phyloP scores from a whole-genome alignment of 2,113 vertebrate genomes.

The Sinosuthora webbiana region DNA sequence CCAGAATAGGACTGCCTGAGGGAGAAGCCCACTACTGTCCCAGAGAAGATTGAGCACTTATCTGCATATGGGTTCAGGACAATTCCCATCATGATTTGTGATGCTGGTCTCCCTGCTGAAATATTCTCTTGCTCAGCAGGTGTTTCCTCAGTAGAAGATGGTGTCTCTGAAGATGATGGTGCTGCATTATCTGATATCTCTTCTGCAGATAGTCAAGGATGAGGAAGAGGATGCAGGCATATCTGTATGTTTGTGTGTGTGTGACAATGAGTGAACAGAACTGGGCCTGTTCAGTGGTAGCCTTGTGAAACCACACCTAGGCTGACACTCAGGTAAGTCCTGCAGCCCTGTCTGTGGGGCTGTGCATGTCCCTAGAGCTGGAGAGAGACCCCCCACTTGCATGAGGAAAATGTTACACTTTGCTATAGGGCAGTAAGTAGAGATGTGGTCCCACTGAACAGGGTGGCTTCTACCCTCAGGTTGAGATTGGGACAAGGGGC shows the following conservation, averaged over 20 bases:
- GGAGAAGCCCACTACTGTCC: neutral
- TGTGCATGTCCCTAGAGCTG: neutral
- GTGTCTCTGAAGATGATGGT: neutral
- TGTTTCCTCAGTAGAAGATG: neutral
- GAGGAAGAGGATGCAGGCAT: neutral
- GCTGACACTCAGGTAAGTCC: neutral
- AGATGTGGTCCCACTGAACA: neutral
- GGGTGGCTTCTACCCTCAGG: neutral
- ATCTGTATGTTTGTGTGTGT: fast-evolving
- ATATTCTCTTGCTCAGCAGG: neutral
- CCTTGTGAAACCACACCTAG: neutral
- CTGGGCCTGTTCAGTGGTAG: neutral
- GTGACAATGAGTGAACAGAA: neutral
- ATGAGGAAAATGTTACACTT: neutral
- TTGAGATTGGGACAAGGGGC: neutral
- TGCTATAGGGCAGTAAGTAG: neutral
- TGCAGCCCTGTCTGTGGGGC: neutral
- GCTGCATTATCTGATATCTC: neutral
- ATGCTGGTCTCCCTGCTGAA: neutral
- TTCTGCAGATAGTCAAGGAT: neutral
- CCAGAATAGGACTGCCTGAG: neutral
- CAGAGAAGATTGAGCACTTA: fast-evolving
- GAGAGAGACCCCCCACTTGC: neutral
- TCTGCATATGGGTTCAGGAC: neutral
- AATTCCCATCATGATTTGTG: neutral